A percentile compares a stretch with the other conserved stretches of the same genome.
Evolutionary conservation across 2,113 vertebrate genomes (phyloP).

Genomic region (Illadopsis cleaveri): DNA sequence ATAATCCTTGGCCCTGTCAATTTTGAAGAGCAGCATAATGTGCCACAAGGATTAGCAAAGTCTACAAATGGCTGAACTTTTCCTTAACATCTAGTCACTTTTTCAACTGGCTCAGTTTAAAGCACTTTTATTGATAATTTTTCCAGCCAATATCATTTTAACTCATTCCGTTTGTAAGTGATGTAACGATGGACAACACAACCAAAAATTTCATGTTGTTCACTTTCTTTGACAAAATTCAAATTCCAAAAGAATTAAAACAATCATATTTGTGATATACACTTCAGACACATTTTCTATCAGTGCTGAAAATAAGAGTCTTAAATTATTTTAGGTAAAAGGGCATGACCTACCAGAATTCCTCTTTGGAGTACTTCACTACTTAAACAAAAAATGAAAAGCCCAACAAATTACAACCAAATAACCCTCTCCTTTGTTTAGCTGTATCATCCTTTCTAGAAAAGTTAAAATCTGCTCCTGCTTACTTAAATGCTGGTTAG

Average conservation of each 20-base stretch:
- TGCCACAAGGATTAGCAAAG: not conserved
- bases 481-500: not conserved
- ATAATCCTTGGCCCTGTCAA: not conserved
- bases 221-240: not conserved
- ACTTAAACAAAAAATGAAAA: not conserved
- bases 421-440: not conserved
- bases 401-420: not conserved
- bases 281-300: not conserved
- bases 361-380: not conserved
- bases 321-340: not conserved
- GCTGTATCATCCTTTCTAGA: not conserved
- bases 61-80: not conserved
- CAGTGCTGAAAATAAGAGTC: not conserved
- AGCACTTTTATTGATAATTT: not conserved
- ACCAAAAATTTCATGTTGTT: not conserved
- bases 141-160: not conserved
- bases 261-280: not conserved
- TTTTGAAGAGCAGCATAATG: not conserved
- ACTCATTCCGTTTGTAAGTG: not conserved
- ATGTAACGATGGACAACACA: not conserved
- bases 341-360: not conserved
- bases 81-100: not conserved
- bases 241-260: not conserved
- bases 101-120: not conserved
- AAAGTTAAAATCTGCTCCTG: not conserved